Percentiles rank a stretch among this genome's conserved stretches.
These are phyloP conservation scores for Actinia equina DNA, from an alignment of 64 coral and sea anemone species.

Conservation along the genomic window DNA sequence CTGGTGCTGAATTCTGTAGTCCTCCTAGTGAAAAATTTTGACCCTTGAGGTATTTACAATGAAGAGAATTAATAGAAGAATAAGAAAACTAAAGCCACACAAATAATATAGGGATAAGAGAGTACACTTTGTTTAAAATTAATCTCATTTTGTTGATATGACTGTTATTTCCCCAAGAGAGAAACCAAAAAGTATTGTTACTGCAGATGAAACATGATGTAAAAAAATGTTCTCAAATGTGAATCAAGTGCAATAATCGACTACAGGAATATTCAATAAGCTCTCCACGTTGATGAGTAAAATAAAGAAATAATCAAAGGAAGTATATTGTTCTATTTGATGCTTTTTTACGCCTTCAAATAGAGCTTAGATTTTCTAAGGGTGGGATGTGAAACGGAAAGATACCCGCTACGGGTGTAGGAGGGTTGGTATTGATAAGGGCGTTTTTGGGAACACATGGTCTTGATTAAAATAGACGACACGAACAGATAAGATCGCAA, in stretches of 20 bases:
- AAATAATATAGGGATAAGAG: not conserved
- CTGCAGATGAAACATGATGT: not conserved
- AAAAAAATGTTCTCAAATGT: not conserved
- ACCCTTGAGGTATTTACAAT: not conserved
- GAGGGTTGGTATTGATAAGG: too few relatives aligned
- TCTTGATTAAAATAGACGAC: too few relatives aligned
- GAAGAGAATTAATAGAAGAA: not conserved
- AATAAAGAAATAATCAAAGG: not conserved
- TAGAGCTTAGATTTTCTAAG: too few relatives aligned
- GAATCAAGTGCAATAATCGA: not conserved
- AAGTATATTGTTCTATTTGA: not conserved
- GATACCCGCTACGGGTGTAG: too few relatives aligned
- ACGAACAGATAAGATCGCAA: too few relatives aligned
- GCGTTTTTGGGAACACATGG: too few relatives aligned
- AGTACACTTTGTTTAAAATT: not conserved
- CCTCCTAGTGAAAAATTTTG: not conserved
- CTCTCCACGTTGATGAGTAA: not conserved
- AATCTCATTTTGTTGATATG: not conserved
- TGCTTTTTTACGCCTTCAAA: too few relatives aligned
- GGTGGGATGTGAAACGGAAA: too few relatives aligned
- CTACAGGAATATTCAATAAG: not conserved
- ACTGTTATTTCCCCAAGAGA: not conserved
- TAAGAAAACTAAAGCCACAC: not conserved
- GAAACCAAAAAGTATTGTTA: not conserved
- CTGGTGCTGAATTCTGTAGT: slow-evolving; percentile 7